Percentiles rank a stretch among this genome's conserved stretches.
Conservation (phyloP, 1,140 invertebrate genomes). For the Papilio xuthus region DNA sequence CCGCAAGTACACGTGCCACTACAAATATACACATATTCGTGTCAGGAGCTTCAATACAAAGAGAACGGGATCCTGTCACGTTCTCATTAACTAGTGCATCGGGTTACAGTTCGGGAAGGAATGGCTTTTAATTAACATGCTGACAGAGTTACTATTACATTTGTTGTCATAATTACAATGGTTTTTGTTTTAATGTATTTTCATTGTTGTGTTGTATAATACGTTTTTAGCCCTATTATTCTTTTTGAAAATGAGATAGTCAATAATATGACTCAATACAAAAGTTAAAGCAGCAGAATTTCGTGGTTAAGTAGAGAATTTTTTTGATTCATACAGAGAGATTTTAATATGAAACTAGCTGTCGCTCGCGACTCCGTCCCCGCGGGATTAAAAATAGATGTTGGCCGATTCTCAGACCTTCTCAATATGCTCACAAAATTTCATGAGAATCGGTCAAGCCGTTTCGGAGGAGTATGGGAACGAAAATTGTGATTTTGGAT, state of each 20-base stretch:
- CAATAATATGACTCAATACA: too few relatives aligned
- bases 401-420: too few relatives aligned
- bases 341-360: too few relatives aligned
- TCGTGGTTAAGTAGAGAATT: neutral
- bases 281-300: neutral
- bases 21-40: conserved; percentile 53
- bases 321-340: too few relatives aligned
- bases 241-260: neutral
- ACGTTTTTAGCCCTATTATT: neutral
- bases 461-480: too few relatives aligned
- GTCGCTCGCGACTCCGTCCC: too few relatives aligned
- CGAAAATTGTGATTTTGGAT: too few relatives aligned
- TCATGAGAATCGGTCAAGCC: too few relatives aligned
- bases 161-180: conserved; percentile 11
- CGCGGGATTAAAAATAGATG: too few relatives aligned
- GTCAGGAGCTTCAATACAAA: conserved; percentile 48
- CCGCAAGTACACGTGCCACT: conserved; percentile 53
- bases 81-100: conserved; percentile 66
- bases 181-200: neutral
- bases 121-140: conserved; percentile 31
- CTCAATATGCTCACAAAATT: too few relatives aligned
- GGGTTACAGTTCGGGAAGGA: conserved; percentile 51
- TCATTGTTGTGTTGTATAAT: neutral
- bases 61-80: conserved; percentile 61
- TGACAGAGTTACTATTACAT: neutral